Evolutionary conservation across 2,888 invertebrate genomes (phyloP).

Genomic region (Argyresthia albistria): DNA sequence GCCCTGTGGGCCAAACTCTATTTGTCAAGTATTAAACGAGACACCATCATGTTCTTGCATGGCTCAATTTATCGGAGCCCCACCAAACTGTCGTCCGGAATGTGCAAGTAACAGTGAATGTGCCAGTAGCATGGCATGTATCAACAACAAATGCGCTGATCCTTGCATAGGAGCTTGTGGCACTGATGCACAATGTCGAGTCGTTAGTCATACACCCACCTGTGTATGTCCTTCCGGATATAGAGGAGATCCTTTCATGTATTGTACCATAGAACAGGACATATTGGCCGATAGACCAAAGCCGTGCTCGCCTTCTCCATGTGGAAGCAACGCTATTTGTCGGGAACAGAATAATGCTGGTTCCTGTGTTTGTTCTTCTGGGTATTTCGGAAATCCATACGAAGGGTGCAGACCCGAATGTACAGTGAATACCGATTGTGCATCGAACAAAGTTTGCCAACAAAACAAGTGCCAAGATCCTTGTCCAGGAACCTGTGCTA

Average conservation of each 20-base stretch:
- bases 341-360: slow-evolving; percentile 79
- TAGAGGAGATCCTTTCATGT: slow-evolving; percentile 80
- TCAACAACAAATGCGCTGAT: slow-evolving; percentile 80
- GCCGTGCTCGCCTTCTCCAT: slow-evolving; percentile 80
- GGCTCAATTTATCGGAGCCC: slow-evolving; percentile 76
- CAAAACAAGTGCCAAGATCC: slow-evolving; percentile 83
- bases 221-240: slow-evolving; percentile 77
- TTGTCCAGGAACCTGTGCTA: slow-evolving; percentile 82
- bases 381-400: slow-evolving; percentile 76
- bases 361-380: slow-evolving; percentile 77
- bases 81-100: slow-evolving; percentile 82
- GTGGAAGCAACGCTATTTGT: slow-evolving; percentile 82
- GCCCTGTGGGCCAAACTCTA: slow-evolving; percentile 77
- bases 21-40: slow-evolving; percentile 74
- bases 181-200: slow-evolving; percentile 78
- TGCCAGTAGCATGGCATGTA: slow-evolving; percentile 75
- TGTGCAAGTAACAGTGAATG: slow-evolving; percentile 83
- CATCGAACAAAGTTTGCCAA: slow-evolving; percentile 79
- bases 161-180: slow-evolving; percentile 83
- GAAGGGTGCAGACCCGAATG: slow-evolving; percentile 84
- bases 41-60: slow-evolving; percentile 80
- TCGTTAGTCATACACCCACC: slow-evolving; percentile 80
- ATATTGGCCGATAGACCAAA: slow-evolving; percentile 49
- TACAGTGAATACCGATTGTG: slow-evolving; percentile 80
- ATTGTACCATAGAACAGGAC: slow-evolving; percentile 62